Conservation (phyloP, 2,113 vertebrate species). For the Reinhardtius hippoglossoides region DNA sequence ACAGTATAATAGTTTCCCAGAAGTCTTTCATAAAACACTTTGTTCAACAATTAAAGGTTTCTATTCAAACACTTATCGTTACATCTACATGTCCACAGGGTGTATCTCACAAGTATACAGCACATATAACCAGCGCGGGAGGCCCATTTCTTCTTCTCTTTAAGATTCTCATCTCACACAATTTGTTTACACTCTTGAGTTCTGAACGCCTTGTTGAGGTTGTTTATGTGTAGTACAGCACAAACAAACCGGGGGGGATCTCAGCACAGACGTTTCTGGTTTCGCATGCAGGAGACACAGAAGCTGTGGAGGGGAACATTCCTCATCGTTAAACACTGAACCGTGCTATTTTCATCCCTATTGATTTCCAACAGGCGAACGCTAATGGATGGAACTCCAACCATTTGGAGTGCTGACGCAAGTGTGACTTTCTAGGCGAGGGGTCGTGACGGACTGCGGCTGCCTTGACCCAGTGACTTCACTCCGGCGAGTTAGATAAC, state of each 20-base stretch:
- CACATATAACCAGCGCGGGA: no score
- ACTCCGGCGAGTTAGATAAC: constrained; percentile 59
- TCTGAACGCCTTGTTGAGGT: not conserved
- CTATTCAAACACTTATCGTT: no score
- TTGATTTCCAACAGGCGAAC: constrained; percentile 45
- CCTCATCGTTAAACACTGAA: constrained; percentile 34
- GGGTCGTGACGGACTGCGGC: constrained; percentile 39
- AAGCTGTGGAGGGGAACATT: not conserved
- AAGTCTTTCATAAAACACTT: not conserved
- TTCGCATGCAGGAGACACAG: not conserved
- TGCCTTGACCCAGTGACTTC: constrained; percentile 57
- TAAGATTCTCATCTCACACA: constrained; percentile 2
- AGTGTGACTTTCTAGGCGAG: constrained; percentile 47
- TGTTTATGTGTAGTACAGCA: not conserved
- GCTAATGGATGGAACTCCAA: constrained; percentile 34
- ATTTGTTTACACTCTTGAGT: not conserved
- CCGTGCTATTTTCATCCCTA: constrained; percentile 53
- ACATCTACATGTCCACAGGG: no score
- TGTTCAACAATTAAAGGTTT: no score
- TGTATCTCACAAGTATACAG: no score
- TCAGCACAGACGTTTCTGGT: constrained; percentile 7
- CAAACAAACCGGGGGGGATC: not conserved
- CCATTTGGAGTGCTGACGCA: constrained; percentile 57
- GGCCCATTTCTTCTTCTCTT: not conserved
- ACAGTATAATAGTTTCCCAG: not conserved